These are phyloP conservation scores for Nesogale talazaci DNA, from an alignment of 2,113 vertebrate genomes.

Conservation along the genomic window DNA sequence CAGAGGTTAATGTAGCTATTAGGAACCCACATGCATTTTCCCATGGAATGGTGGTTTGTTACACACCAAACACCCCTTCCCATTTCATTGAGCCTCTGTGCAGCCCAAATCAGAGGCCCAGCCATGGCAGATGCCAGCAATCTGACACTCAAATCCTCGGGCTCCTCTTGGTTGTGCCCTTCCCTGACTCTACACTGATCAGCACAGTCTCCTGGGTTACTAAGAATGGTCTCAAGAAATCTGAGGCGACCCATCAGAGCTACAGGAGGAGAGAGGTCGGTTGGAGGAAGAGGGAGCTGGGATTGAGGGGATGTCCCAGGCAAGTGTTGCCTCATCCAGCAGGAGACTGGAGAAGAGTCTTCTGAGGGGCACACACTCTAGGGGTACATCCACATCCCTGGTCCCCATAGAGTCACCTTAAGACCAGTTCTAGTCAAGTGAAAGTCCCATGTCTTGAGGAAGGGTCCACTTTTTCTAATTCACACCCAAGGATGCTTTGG, in stretches of 20 bases:
- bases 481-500: neutral
- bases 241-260: neutral
- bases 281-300: neutral
- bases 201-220: neutral
- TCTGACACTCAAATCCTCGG: neutral
- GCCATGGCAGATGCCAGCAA: neutral
- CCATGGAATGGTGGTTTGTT: neutral
- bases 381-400: neutral
- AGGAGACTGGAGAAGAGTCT: neutral
- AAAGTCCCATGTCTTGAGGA: neutral
- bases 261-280: neutral
- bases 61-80: neutral
- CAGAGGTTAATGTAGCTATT: constrained; percentile 32
- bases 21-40: constrained; percentile 17
- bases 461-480: constrained; percentile 5
- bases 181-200: neutral
- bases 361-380: neutral
- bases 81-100: neutral
- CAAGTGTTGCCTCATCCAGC: no score
- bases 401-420: neutral
- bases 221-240: constrained; percentile 25
- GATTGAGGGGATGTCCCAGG: neutral
- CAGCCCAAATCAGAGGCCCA: neutral
- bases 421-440: neutral
- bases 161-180: neutral